Conservation (phyloP, 2,888 invertebrate species). For the Halictus quadricinctus region DNA sequence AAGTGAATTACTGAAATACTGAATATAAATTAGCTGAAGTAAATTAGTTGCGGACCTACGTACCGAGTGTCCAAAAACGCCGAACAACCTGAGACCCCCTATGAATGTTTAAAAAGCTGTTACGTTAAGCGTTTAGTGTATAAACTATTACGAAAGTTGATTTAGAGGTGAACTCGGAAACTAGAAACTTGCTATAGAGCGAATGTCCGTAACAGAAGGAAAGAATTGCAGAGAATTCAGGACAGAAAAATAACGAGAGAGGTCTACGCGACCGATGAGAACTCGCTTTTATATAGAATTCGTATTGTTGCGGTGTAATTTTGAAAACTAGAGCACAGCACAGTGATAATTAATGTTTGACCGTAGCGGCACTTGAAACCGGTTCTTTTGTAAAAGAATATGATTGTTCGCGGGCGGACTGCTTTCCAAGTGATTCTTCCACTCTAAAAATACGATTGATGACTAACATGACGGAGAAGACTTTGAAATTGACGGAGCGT, state of each 20-base stretch:
- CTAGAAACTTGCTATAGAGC: background rate
- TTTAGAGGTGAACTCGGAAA: background rate
- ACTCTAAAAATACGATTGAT: constrained; percentile 28
- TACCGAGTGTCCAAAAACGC: background rate
- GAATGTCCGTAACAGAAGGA: background rate
- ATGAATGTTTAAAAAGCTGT: background rate
- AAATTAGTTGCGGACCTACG: background rate
- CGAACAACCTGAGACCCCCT: too few relatives aligned
- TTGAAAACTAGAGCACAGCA: background rate
- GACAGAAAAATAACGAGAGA: background rate
- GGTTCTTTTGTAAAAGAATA: constrained; percentile 8
- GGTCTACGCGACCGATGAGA: background rate
- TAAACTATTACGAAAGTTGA: background rate
- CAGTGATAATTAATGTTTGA: constrained; percentile 9
- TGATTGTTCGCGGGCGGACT: constrained; percentile 1
- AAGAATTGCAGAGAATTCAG: background rate
- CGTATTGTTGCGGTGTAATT: background rate
- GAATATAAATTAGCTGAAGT: background rate
- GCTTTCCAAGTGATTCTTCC: constrained; percentile 17
- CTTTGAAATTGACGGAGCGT: constrained; percentile 24
- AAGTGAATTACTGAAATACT: too few relatives aligned
- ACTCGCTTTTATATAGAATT: background rate
- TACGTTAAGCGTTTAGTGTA: background rate
- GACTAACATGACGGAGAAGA: constrained; percentile 8
- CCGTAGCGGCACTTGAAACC: background rate